A percentile compares a stretch with the other conserved stretches of the same genome.
Conservation (phyloP, 2,113 vertebrate genomes). For the Aldabrachelys gigantea region DNA sequence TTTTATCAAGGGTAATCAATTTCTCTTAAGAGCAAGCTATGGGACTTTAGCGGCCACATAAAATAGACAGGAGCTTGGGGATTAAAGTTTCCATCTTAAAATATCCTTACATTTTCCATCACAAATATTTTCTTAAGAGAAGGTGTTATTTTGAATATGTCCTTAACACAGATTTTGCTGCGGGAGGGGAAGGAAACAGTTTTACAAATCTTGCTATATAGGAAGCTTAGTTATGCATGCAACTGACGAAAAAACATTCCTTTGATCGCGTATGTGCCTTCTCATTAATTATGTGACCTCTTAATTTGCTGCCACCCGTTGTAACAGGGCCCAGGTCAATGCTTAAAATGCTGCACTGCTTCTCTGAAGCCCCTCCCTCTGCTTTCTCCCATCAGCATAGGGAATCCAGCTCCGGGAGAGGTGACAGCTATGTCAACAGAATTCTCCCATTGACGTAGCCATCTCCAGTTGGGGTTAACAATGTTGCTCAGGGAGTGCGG, state of each 20-base stretch:
- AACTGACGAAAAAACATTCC: background rate
- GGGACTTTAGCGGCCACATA: background rate
- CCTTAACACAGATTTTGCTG: background rate
- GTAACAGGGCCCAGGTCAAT: background rate
- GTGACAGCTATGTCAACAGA: background rate
- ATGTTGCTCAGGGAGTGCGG: too few relatives aligned
- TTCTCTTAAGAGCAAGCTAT: background rate
- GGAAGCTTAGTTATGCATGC: background rate
- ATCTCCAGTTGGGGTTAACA: background rate
- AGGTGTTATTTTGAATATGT: background rate
- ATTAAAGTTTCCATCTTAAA: background rate
- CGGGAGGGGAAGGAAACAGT: background rate
- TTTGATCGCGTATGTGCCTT: background rate
- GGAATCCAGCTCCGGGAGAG: background rate
- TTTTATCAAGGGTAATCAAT: background rate
- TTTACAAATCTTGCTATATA: background rate
- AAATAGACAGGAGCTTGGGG: background rate
- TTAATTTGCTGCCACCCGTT: background rate
- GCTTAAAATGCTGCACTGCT: background rate
- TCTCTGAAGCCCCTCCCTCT: background rate
- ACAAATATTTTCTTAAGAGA: background rate
- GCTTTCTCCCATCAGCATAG: background rate
- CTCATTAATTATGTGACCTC: background rate
- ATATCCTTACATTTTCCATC: background rate
- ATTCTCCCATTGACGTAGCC: background rate